A percentile compares a stretch with the other conserved stretches of the same genome.
These are phyloP conservation scores for Hydractinia echinata DNA, from an alignment of 30 jellyfish, hydroid and myxozoan species.

Conservation along the genomic window DNA sequence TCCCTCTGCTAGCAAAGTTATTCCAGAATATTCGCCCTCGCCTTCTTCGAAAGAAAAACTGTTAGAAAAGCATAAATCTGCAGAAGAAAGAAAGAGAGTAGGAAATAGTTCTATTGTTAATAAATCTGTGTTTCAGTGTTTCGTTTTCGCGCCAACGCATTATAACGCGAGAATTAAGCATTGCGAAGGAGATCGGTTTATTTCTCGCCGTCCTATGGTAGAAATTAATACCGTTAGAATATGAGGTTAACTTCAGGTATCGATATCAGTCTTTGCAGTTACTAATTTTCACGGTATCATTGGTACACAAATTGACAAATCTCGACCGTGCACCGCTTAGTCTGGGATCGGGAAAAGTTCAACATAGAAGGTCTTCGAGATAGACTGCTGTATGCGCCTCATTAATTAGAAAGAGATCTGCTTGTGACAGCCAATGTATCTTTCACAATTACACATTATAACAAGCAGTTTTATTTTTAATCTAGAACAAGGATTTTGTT, in stretches of 20 bases:
- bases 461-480: not conserved
- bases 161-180: no score
- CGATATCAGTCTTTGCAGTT: not conserved
- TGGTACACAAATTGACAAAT: not conserved
- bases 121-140: not conserved
- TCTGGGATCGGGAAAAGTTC: no score
- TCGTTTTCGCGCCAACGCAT: not conserved
- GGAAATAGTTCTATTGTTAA: not conserved
- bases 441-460: not conserved
- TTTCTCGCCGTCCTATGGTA: no score
- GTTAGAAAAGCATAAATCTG: not conserved
- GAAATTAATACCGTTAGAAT: no score
- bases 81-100: constrained; percentile 33
- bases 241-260: no score
- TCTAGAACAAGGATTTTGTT: not conserved
- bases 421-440: no score
- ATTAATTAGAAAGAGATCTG: no score
- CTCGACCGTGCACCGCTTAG: no score
- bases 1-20: constrained; percentile 19
- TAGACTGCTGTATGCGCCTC: no score
- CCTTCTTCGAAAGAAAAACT: not conserved
- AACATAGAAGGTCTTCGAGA: no score
- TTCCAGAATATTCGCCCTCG: constrained; percentile 28
- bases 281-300: not conserved
- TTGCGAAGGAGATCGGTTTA: no score